Conservation (phyloP, 2,113 vertebrate genomes). For the Sitta europaea region DNA sequence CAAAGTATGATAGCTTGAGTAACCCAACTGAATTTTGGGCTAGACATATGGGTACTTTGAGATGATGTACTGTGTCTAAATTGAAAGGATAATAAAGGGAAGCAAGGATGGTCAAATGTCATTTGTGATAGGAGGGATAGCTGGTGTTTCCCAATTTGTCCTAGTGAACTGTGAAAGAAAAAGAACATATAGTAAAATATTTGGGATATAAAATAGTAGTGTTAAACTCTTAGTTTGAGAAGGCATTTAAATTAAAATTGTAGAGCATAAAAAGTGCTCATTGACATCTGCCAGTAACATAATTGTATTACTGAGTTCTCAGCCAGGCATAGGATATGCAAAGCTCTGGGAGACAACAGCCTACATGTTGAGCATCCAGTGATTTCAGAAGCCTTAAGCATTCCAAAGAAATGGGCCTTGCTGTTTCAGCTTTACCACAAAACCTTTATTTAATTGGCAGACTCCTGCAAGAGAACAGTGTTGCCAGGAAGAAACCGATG, state of each 20-base stretch:
- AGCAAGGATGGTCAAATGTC: background rate
- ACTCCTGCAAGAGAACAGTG: background rate
- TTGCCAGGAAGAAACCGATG: background rate
- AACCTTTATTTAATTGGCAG: background rate
- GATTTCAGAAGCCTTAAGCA: background rate
- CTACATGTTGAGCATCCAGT: background rate
- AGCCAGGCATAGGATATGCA: background rate
- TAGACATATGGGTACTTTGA: background rate
- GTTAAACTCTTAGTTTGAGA: background rate
- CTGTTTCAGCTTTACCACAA: background rate
- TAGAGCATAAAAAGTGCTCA: background rate
- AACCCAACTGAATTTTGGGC: background rate
- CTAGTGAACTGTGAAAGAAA: background rate
- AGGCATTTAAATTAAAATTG: background rate
- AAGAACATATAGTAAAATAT: background rate
- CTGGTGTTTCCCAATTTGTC: background rate
- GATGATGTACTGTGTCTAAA: background rate
- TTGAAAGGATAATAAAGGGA: background rate
- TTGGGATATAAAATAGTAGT: background rate
- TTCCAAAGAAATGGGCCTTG: rapidly evolving
- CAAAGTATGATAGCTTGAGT: background rate
- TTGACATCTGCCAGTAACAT: background rate
- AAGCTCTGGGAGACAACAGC: background rate
- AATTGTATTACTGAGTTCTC: background rate
- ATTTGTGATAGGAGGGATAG: background rate